These are phyloP conservation scores for Ursus arctos DNA, from an alignment of 2,113 vertebrate genomes.

Conservation along the genomic window DNA sequence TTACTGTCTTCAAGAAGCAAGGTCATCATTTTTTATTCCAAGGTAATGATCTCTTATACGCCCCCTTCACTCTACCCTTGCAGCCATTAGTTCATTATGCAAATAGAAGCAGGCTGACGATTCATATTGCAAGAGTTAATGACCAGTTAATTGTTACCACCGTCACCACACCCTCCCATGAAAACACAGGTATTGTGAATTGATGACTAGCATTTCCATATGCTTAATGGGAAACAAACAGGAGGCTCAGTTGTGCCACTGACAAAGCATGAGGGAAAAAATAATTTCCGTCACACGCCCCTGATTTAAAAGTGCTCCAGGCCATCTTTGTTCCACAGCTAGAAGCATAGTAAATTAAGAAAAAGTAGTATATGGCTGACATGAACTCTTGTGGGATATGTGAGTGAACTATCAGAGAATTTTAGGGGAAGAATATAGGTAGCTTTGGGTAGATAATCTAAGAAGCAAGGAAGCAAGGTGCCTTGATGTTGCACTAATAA, in stretches of 20 bases:
- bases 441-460: not conserved
- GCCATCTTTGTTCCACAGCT: constrained; percentile 68
- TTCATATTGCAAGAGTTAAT: not conserved
- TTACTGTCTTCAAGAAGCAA: not conserved
- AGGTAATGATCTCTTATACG: not conserved
- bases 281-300: not conserved
- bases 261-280: constrained; percentile 72
- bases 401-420: constrained; percentile 76
- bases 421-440: not conserved
- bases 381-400: constrained; percentile 75
- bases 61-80: not conserved
- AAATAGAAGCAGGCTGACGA: not conserved
- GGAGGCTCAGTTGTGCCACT: constrained; percentile 22
- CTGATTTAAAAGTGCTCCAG: constrained; percentile 77
- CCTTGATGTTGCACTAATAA: not conserved
- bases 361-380: constrained; percentile 65
- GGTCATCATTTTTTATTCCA: constrained; percentile 37
- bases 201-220: constrained; percentile 38
- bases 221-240: constrained; percentile 28
- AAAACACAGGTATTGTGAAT: not conserved
- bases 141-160: constrained; percentile 12
- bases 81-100: not conserved
- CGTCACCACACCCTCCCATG: not conserved
- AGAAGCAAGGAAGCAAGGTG: not conserved
- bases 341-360: constrained; percentile 81